Evolutionary conservation across 2,888 invertebrate genomes (phyloP).

Genomic region (Stenichneumon culpator): DNA sequence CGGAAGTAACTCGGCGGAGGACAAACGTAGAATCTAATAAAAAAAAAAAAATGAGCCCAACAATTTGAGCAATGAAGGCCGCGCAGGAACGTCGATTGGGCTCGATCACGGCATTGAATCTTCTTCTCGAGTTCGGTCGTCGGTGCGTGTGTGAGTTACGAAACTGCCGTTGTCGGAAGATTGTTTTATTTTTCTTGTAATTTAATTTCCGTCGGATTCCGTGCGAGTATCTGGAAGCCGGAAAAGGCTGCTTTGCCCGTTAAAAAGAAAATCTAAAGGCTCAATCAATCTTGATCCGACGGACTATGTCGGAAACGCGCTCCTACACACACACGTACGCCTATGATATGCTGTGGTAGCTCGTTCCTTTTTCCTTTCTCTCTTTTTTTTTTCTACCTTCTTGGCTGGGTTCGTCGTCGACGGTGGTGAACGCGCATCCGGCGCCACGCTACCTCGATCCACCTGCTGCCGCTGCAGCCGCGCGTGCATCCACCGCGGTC

Average conservation of each 20-base stretch:
- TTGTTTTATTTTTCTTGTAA: conserved; percentile 34
- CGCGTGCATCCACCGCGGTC: conserved; percentile 51
- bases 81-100: conserved; percentile 19
- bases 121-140: neutral
- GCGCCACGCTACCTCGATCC: conserved; percentile 82
- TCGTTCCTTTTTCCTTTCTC: conserved; percentile 15
- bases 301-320: conserved; percentile 74
- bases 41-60: conserved; percentile 1
- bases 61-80: conserved; percentile 16
- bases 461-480: conserved; percentile 75
- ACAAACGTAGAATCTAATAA: neutral
- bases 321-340: conserved; percentile 70
- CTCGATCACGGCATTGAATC: conserved; percentile 19
- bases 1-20: neutral
- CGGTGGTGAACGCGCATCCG: conserved; percentile 77
- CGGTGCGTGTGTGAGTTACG: conserved; percentile 21
- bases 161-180: conserved; percentile 33
- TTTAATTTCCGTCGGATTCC: conserved; percentile 45
- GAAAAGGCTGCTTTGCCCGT: conserved; percentile 54
- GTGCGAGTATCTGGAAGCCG: conserved; percentile 28
- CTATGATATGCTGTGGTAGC: conserved; percentile 69
- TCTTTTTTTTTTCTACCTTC: conserved; percentile 39
- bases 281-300: conserved; percentile 77
- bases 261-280: conserved; percentile 55
- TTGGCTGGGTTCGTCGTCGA: conserved; percentile 50